Base-by-base conservation (phyloP, 2,888 invertebrate species). In the Drosophila dives region DNA sequence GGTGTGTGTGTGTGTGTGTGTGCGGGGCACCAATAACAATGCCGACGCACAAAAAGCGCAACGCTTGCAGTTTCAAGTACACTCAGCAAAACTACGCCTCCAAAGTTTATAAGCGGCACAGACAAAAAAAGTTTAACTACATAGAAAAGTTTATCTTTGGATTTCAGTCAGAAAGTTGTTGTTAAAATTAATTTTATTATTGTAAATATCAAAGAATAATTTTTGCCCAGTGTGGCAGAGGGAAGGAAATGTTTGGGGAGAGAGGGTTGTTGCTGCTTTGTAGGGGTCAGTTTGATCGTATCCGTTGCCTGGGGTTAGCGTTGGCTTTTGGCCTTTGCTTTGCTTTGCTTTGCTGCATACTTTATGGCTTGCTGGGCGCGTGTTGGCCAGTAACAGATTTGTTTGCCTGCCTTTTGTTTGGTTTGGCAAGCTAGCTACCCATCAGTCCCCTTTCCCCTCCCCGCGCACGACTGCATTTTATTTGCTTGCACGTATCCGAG, bases 381-480 rank as follows among this genome's bases (percentile, higher is more conserved):
- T 89, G 85, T 77, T 89, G 80, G 74, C 71, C 61, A 70, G 83
- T 75, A 81, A 78, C 77, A 77, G 83, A 86, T 86, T 86, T 86
- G 83, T 86, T 90, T 83, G 86, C 67, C 11, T 62, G 70, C 50
- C 81, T 65, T 78, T 85, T 86, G 78, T 84, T 85, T 85, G 73
- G 29, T 45, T 51, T 54, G 36, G 12, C 38, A 4, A 26, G 67
- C 67, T 69, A 55, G 54, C 36, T 29, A 15, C 20, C 15, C n/a
- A 5, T 5, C 12, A 17, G 12, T 20, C 34, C 48, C 38, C 5
- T 29, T 5, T 5, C 29, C 29, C 11, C 50, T 11, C 29, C 42
- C n/a, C 23, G 2, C 33, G 17, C 48, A 34, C 15, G 33, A n/a
- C 15, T 38, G 26, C 38, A 64, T 74, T 79, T 83, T 83, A 77